These are phyloP conservation scores for Diglossa cyanea DNA, from an alignment of 2,797 vertebrate species.

Conservation along the genomic window DNA sequence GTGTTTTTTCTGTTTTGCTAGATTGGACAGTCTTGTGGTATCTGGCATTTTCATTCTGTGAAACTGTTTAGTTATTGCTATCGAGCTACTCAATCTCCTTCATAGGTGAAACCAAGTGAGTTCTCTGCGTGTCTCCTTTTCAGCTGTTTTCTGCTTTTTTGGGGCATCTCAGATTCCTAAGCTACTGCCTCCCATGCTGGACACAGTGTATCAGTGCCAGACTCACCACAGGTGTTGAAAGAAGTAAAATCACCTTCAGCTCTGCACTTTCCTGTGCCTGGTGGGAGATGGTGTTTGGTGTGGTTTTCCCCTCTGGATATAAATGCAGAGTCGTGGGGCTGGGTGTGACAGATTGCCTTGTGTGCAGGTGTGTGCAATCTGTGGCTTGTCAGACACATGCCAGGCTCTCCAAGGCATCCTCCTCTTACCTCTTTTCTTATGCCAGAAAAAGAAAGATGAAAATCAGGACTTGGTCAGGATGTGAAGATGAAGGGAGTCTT, in stretches of 20 bases:
- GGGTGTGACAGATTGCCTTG: neutral
- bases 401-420: neutral
- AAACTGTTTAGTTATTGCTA: neutral
- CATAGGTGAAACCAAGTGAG: neutral
- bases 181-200: neutral
- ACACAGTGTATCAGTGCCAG: neutral
- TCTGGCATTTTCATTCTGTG: neutral
- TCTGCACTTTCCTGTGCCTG: accelerated
- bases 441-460: neutral
- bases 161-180: neutral
- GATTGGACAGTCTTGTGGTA: neutral
- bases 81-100: neutral
- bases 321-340: neutral
- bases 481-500: neutral
- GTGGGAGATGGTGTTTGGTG: neutral
- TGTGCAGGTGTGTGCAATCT: neutral
- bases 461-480: neutral
- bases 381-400: neutral
- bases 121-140: neutral
- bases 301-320: neutral
- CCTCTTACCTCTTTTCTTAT: neutral
- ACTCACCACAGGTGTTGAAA: neutral
- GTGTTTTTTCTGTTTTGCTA: neutral
- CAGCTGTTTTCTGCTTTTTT: slow-evolving; percentile 13
- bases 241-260: neutral